Evolutionary conservation across 1,140 invertebrate genomes (phyloP).

Genomic region (Drosophila navojoa): DNA sequence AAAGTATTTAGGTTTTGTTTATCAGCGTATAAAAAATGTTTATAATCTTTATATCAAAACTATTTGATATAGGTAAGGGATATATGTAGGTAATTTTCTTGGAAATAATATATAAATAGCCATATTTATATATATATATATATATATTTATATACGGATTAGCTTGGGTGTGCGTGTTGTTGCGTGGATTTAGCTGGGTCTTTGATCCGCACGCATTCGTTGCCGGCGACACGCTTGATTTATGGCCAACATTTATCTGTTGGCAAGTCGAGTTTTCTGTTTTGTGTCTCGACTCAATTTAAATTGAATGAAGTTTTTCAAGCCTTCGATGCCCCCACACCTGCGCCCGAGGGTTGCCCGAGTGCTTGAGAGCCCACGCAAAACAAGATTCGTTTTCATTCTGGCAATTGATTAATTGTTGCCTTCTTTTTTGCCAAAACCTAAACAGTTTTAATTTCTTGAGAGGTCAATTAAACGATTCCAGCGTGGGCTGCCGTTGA

Average conservation of each 20-base stretch:
- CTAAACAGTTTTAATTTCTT: constrained; percentile 29
- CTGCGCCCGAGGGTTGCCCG: constrained; percentile 29
- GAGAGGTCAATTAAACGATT: constrained; percentile 54
- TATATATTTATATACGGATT: constrained; percentile 12
- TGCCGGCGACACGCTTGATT: constrained; percentile 49
- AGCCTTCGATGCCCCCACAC: constrained; percentile 31
- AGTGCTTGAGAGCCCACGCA: constrained; percentile 62
- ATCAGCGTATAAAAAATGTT: constrained; percentile 35
- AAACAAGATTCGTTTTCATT: constrained; percentile 57
- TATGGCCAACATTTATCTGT: constrained; percentile 56
- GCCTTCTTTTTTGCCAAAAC: constrained; percentile 49
- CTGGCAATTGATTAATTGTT: constrained; percentile 71
- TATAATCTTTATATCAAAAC: constrained; percentile 69
- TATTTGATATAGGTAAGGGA: constrained; percentile 39
- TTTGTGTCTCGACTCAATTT: constrained; percentile 50
- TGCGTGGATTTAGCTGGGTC: constrained; percentile 44
- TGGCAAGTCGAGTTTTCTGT: constrained; percentile 23
- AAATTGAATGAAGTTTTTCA: constrained; percentile 60
- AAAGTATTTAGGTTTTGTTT: constrained; percentile 72
- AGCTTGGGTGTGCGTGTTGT: constrained; percentile 16
- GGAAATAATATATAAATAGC: constrained; percentile 10
- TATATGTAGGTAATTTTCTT: constrained; percentile 28
- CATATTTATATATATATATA: background rate
- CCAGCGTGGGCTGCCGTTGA: constrained; percentile 26
- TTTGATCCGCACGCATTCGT: constrained; percentile 51